Conservation (phyloP, 2,113 vertebrate species). For the Passer montanus region DNA sequence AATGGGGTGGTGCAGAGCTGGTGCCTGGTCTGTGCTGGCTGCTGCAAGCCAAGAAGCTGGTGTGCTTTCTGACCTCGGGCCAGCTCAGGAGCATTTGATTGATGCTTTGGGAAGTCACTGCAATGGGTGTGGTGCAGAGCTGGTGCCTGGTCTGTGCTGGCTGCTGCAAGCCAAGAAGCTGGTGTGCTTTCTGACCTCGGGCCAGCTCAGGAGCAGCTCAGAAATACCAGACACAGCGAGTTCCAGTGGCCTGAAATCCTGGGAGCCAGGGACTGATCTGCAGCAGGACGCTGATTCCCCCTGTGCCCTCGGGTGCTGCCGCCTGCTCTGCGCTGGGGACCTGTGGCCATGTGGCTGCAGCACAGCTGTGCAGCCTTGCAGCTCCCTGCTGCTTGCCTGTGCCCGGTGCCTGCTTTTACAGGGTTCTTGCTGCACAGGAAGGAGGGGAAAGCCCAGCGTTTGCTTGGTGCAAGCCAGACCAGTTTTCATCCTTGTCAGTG, state of each 20-base stretch:
- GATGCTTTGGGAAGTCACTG: neutral
- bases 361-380: neutral
- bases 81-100: neutral
- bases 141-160: neutral
- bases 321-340: fast-evolving
- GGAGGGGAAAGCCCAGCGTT: neutral
- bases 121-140: neutral
- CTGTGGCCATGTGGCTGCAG: fast-evolving
- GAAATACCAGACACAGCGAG: neutral
- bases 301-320: fast-evolving
- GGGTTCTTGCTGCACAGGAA: neutral
- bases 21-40: neutral
- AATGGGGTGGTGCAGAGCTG: neutral
- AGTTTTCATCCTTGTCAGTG: fast-evolving
- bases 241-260: neutral
- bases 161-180: neutral
- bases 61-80: neutral
- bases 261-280: neutral
- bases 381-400: neutral
- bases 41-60: neutral
- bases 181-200: neutral
- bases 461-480: fast-evolving
- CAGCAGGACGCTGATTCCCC: neutral
- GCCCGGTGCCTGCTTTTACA: neutral
- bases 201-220: neutral